phyloP scores from a whole-genome alignment of 1,140 invertebrate genomes.

The Bombus cullumanus region DNA sequence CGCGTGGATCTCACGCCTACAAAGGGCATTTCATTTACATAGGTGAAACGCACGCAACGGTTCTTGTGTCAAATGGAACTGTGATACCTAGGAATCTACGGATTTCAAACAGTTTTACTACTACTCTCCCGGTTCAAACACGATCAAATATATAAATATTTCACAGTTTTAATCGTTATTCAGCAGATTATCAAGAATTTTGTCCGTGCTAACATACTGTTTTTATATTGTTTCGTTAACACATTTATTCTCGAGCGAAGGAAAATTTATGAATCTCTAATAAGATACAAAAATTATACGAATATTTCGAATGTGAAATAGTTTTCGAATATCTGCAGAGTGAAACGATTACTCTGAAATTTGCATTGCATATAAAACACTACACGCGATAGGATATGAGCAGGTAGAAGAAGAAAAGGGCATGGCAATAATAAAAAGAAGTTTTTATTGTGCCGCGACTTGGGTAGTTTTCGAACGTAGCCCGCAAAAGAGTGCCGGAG shows the following conservation, averaged over 20 bases:
- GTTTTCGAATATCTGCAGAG: background rate
- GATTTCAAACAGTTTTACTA: background rate
- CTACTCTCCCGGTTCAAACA: background rate
- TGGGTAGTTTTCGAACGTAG: conserved; percentile 54
- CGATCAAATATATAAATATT: background rate
- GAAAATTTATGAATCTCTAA: too few species aligned
- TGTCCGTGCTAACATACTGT: background rate
- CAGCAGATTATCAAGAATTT: background rate
- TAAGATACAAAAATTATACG: background rate
- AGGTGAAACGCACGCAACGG: background rate
- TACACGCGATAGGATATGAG: background rate
- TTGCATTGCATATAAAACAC: background rate
- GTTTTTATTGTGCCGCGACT: conserved; percentile 60
- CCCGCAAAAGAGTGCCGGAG: conserved; percentile 32
- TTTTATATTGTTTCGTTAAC: too few species aligned
- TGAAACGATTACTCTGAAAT: background rate
- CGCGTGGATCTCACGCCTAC: conserved; percentile 35
- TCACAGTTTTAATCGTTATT: too few species aligned
- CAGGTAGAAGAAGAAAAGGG: background rate
- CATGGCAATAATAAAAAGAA: conserved; percentile 60
- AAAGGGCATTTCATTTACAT: conserved; percentile 48
- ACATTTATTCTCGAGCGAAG: background rate
- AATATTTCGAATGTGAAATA: background rate
- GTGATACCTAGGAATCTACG: background rate
- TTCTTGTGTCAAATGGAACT: background rate